Conservation (phyloP, 1,140 invertebrate genomes). For the Halictus rubicundus region DNA sequence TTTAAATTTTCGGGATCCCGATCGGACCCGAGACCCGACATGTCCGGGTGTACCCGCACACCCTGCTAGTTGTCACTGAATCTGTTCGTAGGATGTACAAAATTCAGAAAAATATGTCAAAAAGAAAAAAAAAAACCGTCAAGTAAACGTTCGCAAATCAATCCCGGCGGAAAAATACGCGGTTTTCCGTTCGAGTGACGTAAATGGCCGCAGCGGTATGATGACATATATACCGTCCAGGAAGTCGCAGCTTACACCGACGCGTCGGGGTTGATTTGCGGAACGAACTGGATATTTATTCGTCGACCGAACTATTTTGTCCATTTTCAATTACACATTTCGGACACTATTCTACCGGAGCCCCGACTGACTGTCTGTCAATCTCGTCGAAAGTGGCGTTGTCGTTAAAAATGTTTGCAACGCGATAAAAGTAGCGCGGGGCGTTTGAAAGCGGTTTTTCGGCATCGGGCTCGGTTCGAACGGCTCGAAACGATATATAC, state of each 20-base stretch:
- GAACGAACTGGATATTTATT: slow-evolving; percentile 4
- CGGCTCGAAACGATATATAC: slow-evolving; percentile 17
- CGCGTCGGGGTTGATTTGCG: slow-evolving; percentile 3
- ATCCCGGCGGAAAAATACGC: slow-evolving; percentile 1
- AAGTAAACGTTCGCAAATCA: slow-evolving; percentile 5
- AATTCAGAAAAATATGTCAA: background rate
- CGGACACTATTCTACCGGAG: background rate
- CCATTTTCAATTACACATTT: no score
- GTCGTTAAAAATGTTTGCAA: background rate
- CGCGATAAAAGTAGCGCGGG: background rate
- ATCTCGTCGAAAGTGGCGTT: background rate
- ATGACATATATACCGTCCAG: background rate
- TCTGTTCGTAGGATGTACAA: background rate
- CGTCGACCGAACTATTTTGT: background rate
- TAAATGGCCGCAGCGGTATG: background rate
- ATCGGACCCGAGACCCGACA: no score
- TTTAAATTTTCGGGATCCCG: no score
- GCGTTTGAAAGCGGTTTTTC: background rate
- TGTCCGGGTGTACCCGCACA: no score
- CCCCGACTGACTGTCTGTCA: background rate
- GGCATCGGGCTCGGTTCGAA: background rate
- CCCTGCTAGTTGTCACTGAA: no score
- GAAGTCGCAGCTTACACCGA: background rate
- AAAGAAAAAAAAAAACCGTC: no score
- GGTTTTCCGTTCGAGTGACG: background rate